Conservation (phyloP, 2,888 invertebrate species). For the Fragum whitleyi region DNA sequence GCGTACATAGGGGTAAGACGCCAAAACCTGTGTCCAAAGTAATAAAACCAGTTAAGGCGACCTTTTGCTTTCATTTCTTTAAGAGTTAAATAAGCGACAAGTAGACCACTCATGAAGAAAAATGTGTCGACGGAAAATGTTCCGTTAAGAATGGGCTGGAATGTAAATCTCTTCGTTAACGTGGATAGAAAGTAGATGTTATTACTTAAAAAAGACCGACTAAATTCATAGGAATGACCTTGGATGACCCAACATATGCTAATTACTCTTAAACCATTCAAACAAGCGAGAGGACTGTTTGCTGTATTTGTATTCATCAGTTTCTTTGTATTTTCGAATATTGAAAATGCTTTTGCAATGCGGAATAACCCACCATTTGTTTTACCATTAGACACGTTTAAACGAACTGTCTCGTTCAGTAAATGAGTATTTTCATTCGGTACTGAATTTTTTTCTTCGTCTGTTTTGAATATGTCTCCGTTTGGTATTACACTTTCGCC, state of each 20-base stretch:
- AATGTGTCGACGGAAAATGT: constrained; percentile 80
- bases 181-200: constrained; percentile 15
- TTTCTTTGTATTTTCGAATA: constrained; percentile 64
- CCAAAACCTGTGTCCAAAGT: constrained; percentile 69
- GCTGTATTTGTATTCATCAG: constrained; percentile 64
- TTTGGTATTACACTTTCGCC: not conserved
- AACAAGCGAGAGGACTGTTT: constrained; percentile 87
- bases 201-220: constrained; percentile 50
- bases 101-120: constrained; percentile 74
- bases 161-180: constrained; percentile 51
- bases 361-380: not conserved
- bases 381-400: not conserved
- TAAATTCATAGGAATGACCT: constrained; percentile 72
- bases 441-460: not conserved
- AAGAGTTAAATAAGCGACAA: constrained; percentile 53
- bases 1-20: constrained; percentile 66
- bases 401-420: not conserved
- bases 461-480: not conserved
- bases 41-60: constrained; percentile 52
- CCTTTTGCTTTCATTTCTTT: constrained; percentile 47
- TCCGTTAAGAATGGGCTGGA: constrained; percentile 77
- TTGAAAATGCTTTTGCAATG: constrained; percentile 61
- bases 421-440: constrained; percentile 17
- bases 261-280: constrained; percentile 89
- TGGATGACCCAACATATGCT: constrained; percentile 80